Base-by-base conservation (phyloP, 2,888 invertebrate species). In the Drosophila colorata region DNA sequence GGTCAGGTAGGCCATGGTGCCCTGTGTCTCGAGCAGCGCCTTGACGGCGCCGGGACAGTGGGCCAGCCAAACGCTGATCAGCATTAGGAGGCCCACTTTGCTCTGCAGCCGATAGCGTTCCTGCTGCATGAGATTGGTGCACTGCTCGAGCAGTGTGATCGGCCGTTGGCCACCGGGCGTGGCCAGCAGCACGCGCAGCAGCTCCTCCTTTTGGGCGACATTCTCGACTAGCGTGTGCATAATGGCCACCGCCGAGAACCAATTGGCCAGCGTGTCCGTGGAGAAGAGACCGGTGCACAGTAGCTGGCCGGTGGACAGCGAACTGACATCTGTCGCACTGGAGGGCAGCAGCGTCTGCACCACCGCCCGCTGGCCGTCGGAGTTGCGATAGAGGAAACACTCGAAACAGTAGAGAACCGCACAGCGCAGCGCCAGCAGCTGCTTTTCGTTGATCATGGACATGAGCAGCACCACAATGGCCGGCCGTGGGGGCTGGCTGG, bases 361-460 rank as follows among this genome's bases (percentile, higher is more conserved):
- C 2, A 99, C 95, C 78, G 96, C 95, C 0, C 95, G 95, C 91
- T 98, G 98, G 2, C 97, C 97, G 28, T 95, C 94, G 90, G 97
- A 97, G 92, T 99, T 99, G 92, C 96, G 97, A 91, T 96, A 97
- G 8, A 99, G 93, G 91, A 97, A 99, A 91, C 98, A 98, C 93
- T 99, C 96, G 92, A 99, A 99, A 91, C 98, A 98, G 92, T 99
- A 99, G 0, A 99, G 94, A 2, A 99, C 98, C 0, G 99, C 97
- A 91, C 98, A 98, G 69, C 99, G 95, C 87, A 97, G 92, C 0
- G 93, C 93, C 90, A 99, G 96, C 0, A 98, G 97, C 91, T 99
- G 99, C 89, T 98, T 98, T 91, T 99, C 99, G 91, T 99, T 98
- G 6, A 98, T 98, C 98, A 99, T 99, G 0, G 99, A 98, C 97